These are phyloP conservation scores for Platyscapa corneri DNA, from an alignment of 1,140 invertebrate genomes.

Conservation along the genomic window DNA sequence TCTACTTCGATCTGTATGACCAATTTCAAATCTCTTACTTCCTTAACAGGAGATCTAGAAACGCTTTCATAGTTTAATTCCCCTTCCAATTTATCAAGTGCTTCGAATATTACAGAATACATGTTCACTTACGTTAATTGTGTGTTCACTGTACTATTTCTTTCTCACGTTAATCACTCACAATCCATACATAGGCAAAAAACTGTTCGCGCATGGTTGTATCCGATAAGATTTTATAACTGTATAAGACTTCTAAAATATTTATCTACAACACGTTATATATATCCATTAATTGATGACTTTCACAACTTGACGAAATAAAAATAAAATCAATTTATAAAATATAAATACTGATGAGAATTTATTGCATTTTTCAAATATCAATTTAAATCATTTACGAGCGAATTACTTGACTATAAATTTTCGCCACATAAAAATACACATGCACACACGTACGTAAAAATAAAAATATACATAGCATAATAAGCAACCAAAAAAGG, in stretches of 20 bases:
- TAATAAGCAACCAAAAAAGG: conserved; percentile 42
- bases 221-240: neutral
- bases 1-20: too few relatives aligned
- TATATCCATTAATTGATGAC: neutral
- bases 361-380: neutral
- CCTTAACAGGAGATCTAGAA: neutral
- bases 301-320: conserved; percentile 2
- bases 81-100: neutral
- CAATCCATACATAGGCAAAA: neutral
- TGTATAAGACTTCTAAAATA: neutral
- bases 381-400: conserved; percentile 10
- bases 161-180: neutral
- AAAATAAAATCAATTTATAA: neutral
- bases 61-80: neutral
- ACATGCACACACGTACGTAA: neutral
- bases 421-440: conserved; percentile 13
- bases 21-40: neutral
- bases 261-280: neutral
- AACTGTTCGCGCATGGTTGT: neutral
- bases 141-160: neutral
- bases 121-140: neutral
- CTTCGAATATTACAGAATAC: neutral
- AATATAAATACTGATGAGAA: too few relatives aligned
- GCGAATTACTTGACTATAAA: neutral
- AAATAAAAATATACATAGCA: neutral